Evolutionary conservation across 1,140 invertebrate genomes (phyloP).

Genomic region (Ips typographus): DNA sequence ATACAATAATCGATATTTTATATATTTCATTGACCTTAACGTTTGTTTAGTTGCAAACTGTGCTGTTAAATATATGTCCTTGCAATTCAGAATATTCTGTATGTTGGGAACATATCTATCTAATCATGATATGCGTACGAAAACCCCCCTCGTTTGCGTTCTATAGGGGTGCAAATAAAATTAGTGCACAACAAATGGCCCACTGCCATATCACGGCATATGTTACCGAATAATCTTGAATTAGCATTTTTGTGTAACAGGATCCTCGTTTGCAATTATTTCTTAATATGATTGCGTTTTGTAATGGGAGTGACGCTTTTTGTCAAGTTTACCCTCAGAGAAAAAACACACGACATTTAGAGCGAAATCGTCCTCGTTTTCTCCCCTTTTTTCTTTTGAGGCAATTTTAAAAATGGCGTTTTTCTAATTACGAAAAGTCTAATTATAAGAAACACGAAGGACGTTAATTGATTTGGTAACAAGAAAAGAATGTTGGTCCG

Average conservation of each 20-base stretch:
- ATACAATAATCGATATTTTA: too few relatives aligned
- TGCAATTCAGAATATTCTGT: too few relatives aligned
- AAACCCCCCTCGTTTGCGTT: neutral
- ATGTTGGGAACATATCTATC: too few relatives aligned
- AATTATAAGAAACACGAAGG: constrained; percentile 46
- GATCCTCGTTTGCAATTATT: constrained; percentile 3
- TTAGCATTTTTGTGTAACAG: constrained; percentile 18
- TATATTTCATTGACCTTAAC: too few relatives aligned
- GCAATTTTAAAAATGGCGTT: constrained; percentile 50
- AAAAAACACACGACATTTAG: neutral
- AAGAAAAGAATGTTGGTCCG: constrained; percentile 42
- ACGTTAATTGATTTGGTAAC: constrained; percentile 49
- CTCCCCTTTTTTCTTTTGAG: constrained; percentile 8
- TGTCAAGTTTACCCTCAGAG: neutral
- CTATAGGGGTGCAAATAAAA: constrained; percentile 42
- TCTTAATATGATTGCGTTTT: constrained; percentile 6
- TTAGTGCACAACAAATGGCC: constrained; percentile 45
- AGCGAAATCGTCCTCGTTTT: neutral
- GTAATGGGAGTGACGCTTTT: neutral
- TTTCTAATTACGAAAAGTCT: constrained; percentile 44
- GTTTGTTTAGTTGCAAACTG: too few relatives aligned
- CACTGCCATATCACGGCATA: constrained; percentile 45
- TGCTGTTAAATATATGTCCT: too few relatives aligned
- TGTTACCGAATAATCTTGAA: constrained; percentile 36
- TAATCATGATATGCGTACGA: neutral